Conservation (phyloP, 2,113 vertebrate species). For the Capra hircus region DNA sequence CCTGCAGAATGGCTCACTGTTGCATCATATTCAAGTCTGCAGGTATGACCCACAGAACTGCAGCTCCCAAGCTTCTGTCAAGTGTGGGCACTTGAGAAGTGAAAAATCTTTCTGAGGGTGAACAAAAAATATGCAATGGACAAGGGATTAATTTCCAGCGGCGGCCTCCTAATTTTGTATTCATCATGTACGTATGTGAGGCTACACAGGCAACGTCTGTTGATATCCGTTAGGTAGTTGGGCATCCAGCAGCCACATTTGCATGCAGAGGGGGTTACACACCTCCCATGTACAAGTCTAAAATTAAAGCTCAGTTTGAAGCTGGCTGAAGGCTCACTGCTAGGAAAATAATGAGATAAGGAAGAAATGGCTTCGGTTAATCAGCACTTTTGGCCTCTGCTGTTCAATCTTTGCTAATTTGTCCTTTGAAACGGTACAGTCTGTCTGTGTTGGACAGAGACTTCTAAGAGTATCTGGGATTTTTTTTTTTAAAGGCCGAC, state of each 20-base stretch:
- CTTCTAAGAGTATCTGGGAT: constrained; percentile 63
- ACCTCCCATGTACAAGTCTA: constrained; percentile 51
- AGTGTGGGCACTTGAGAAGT: neutral
- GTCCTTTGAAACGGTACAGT: constrained; percentile 73
- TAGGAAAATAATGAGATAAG: constrained; percentile 45
- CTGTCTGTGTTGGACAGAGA: constrained; percentile 43
- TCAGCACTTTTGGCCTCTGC: constrained; percentile 51
- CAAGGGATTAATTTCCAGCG: constrained; percentile 53
- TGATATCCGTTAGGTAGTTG: constrained; percentile 51
- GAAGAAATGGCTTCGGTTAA: constrained; percentile 65
- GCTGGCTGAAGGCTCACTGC: constrained; percentile 27
- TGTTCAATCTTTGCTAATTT: constrained; percentile 67
- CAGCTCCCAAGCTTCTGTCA: neutral
- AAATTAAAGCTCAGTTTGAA: constrained; percentile 62
- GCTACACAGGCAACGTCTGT: constrained; percentile 29
- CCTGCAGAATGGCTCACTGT: neutral
- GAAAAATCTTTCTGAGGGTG: constrained; percentile 38
- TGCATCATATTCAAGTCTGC: neutral
- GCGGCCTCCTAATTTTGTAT: constrained; percentile 55
- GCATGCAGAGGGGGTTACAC: constrained; percentile 54
- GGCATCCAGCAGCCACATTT: constrained; percentile 52
- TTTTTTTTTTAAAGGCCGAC: neutral
- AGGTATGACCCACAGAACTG: neutral
- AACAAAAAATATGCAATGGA: constrained; percentile 41
- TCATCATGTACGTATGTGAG: constrained; percentile 23